Conservation (phyloP, 2,888 invertebrate genomes). For the Bibio marci region DNA sequence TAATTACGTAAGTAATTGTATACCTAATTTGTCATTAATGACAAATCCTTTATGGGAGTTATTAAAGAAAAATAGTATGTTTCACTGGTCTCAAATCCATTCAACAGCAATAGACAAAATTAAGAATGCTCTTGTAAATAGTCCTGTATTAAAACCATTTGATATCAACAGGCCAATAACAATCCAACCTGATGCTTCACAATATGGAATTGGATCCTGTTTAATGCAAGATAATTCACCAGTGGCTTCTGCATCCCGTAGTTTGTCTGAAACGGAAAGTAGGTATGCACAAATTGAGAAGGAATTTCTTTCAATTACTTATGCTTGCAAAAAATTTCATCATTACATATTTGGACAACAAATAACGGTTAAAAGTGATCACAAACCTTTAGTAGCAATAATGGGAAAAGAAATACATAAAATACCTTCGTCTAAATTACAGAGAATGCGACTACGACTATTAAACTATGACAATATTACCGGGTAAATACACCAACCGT, state of each 20-base stretch:
- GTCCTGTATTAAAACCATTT: conserved; percentile 13
- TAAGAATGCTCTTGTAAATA: neutral
- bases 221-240: conserved; percentile 18
- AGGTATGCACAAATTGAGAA: conserved; percentile 25
- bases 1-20: conserved; percentile 12
- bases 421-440: conserved; percentile 14
- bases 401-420: conserved; percentile 8
- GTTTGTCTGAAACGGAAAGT: conserved; percentile 15
- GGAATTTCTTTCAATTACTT: conserved; percentile 17
- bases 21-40: neutral
- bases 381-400: conserved; percentile 9
- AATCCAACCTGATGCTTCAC: conserved; percentile 16
- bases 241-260: conserved; percentile 19
- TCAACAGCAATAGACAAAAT: neutral
- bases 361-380: conserved; percentile 13
- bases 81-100: neutral
- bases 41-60: neutral
- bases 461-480: conserved; percentile 18
- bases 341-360: conserved; percentile 15
- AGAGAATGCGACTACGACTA: conserved; percentile 16
- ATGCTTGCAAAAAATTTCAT: conserved; percentile 11
- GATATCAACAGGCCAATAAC: conserved; percentile 13
- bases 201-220: conserved; percentile 16
- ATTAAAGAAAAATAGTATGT: neutral
- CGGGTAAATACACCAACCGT: no score